Percentiles rank a stretch among this genome's conserved stretches.
These are phyloP conservation scores for Nomia melanderi DNA, from an alignment of 1,140 invertebrate genomes.

Conservation along the genomic window DNA sequence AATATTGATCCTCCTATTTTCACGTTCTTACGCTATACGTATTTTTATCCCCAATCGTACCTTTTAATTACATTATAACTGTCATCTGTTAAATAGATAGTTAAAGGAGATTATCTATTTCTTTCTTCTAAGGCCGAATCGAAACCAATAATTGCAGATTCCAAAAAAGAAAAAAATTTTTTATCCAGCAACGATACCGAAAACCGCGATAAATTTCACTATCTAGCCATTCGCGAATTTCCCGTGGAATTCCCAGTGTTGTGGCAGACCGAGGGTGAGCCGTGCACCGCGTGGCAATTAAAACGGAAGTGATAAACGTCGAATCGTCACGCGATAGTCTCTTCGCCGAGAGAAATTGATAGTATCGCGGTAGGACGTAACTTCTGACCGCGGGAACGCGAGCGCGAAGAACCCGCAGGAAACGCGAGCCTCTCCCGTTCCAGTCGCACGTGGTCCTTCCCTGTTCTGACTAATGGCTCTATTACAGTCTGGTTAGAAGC, in stretches of 20 bases:
- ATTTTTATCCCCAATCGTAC: too few relatives aligned
- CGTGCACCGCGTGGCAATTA: neutral
- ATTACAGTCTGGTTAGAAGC: neutral
- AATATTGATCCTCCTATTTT: too few relatives aligned
- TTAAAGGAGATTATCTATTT: too few relatives aligned
- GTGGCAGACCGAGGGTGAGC: neutral
- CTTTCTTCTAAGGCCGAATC: too few relatives aligned
- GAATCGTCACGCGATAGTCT: slow-evolving; percentile 22
- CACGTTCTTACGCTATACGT: too few relatives aligned
- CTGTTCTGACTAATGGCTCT: slow-evolving; percentile 19
- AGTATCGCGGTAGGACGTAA: neutral
- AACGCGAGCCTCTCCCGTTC: neutral
- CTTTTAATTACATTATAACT: too few relatives aligned
- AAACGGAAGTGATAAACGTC: slow-evolving; percentile 10
- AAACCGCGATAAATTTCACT: too few relatives aligned
- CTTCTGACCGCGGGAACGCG: slow-evolving; percentile 1
- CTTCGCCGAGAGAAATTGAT: neutral
- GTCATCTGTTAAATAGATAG: too few relatives aligned
- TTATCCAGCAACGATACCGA: too few relatives aligned
- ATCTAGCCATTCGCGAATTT: neutral
- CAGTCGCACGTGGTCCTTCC: neutral
- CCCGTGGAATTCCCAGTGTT: neutral
- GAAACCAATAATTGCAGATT: too few relatives aligned
- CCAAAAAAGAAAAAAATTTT: too few relatives aligned
- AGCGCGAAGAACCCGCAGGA: neutral